These are phyloP conservation scores for Phocides pigmalion DNA, from an alignment of 1,140 invertebrate genomes.

Conservation along the genomic window DNA sequence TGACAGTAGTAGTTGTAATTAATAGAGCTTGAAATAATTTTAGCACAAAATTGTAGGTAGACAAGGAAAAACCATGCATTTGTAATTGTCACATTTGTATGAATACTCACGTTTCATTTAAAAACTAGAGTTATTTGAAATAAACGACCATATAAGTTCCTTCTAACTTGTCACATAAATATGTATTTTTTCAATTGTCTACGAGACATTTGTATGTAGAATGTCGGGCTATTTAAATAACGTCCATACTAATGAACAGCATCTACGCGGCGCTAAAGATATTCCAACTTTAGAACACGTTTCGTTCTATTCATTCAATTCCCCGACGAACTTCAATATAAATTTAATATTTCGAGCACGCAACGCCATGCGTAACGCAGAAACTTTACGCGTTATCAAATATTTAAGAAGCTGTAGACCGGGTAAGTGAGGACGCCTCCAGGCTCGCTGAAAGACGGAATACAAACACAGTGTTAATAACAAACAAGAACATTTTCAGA, in stretches of 20 bases:
- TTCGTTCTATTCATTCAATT: constrained; percentile 2
- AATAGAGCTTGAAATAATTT: too few relatives aligned
- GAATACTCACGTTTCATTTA: neutral
- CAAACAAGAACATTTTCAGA: constrained; percentile 30
- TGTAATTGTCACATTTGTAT: neutral
- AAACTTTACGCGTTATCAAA: constrained; percentile 25
- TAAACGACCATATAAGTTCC: neutral
- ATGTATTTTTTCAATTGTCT: constrained; percentile 7
- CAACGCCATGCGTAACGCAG: constrained; percentile 12
- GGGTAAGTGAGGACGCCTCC: constrained; percentile 9
- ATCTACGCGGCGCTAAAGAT: neutral
- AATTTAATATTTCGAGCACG: constrained; percentile 18
- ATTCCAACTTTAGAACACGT: neutral
- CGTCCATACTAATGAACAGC: constrained; percentile 6
- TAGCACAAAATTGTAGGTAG: too few relatives aligned
- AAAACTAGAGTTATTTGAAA: neutral
- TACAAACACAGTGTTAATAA: constrained; percentile 36
- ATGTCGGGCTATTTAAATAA: neutral
- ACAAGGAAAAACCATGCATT: too few relatives aligned
- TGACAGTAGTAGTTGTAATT: too few relatives aligned
- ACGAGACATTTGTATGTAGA: neutral
- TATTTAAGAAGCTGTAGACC: constrained; percentile 33
- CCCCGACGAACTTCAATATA: neutral
- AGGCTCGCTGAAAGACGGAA: constrained; percentile 16
- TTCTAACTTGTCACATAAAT: constrained; percentile 3